Conservation (phyloP, 2,888 invertebrate genomes). For the Chaetogeoica ovagalla region DNA sequence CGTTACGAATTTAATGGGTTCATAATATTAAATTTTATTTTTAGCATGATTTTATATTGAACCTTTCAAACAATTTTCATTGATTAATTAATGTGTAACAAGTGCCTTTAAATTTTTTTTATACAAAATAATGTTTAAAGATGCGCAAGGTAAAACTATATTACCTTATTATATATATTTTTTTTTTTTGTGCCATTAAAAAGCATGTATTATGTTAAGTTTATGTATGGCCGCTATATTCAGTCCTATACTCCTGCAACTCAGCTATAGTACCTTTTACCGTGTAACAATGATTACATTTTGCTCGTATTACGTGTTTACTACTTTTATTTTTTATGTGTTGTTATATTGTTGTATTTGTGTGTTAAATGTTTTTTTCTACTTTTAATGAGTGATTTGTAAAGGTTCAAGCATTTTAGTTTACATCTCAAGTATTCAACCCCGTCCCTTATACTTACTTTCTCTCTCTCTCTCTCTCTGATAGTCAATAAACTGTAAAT, state of each 20-base stretch:
- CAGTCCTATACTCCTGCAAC: background rate
- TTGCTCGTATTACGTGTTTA: slow-evolving; percentile 40
- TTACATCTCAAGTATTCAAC: slow-evolving; percentile 26
- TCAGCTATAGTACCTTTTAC: slow-evolving; percentile 24
- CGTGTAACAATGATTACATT: slow-evolving; percentile 29
- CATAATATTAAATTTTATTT: slow-evolving; percentile 17
- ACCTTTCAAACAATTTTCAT: slow-evolving; percentile 32
- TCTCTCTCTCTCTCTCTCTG: slow-evolving; percentile 10
- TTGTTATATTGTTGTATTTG: slow-evolving; percentile 52
- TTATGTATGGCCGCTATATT: background rate
- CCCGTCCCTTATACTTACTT: slow-evolving; percentile 18
- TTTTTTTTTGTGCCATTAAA: slow-evolving; percentile 35
- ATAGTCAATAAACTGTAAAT: slow-evolving; percentile 41
- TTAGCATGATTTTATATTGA: slow-evolving; percentile 24
- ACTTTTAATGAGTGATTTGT: slow-evolving; percentile 45
- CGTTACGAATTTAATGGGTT: slow-evolving; percentile 48
- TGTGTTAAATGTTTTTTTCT: slow-evolving; percentile 50
- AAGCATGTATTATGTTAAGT: slow-evolving; percentile 3
- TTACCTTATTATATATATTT: background rate
- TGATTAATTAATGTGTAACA: slow-evolving; percentile 36
- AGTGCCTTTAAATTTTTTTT: slow-evolving; percentile 50
- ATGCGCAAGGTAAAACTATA: background rate
- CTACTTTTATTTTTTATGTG: slow-evolving; percentile 52
- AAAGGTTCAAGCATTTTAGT: slow-evolving; percentile 36
- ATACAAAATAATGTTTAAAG: slow-evolving; percentile 24